Base-by-base conservation (phyloP, 2,888 invertebrate genomes). In the Pterobdella sp. region DNA sequence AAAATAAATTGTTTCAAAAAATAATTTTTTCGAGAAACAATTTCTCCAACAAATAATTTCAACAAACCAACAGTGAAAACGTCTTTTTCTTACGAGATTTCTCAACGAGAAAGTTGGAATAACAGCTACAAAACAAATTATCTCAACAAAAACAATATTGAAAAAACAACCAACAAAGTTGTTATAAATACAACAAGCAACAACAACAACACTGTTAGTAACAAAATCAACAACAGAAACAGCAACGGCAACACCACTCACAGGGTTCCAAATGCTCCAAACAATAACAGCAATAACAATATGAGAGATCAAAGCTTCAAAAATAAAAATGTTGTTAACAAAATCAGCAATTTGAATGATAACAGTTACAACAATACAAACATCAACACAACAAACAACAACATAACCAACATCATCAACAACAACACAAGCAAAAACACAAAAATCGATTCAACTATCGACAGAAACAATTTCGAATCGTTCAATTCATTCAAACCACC, bases 251-350 rank as follows among this genome's bases (percentile, higher is more conserved):
- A 14, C 64, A 64, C 10, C 26, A 64, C 14, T 26, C 14, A 64
- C 64, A 64, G 26, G 18, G 26, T 22, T 26, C 14, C 14, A 22
- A 49, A 49, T 49, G n/a, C 14, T 49, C 14, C 14, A 10, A 32
- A 68, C 26, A 68, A 68, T 42, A 42, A 68, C 37, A 36, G 3
- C 68, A 68, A 37, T 42, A 36, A 37, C 35, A 68, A 68, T 26
- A 14, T 14, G 22, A 64, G 26, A 18, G 37, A 42, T 22, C 4
- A 42, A 36, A 18, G 2, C 37, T 37, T 7, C 22, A 68, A 36
- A 4, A 68, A 68, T 42, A 68, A 2, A 14, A 68, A 36, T 26
- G 10, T 32, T 26, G 29, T 37, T 42, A 32, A 67, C 31, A 67
- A 67, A 10, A 67, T n/a, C 26, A 69, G 22, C 10, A 26, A 37